Evolutionary conservation across 2,888 invertebrate genomes (phyloP), one percentile per base, ranked within the genome.

Genomic region (Rhagonycha fulva): DNA sequence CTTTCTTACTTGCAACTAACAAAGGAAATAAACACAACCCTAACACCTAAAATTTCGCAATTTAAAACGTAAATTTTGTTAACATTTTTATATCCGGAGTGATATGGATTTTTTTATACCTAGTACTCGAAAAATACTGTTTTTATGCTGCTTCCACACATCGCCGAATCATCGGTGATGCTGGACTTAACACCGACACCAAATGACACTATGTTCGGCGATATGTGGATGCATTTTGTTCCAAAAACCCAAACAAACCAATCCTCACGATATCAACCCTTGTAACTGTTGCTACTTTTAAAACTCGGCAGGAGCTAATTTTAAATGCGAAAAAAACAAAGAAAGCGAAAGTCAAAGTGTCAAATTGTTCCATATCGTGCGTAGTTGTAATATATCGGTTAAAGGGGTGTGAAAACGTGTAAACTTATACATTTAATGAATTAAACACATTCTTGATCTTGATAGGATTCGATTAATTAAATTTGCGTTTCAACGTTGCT

Each of bases 311-410:
- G 47, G 26, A 66, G 23, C 63, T 66, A 66, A 66, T 24, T 66
- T 66, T 66, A 47, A 47, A 66, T 66, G 63, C 63, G 26, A 66
- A 66, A 66, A 62, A 66, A 23, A 66, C 23, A 66, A 66, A 66
- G 63, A 28, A 19, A 68, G 32, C 24, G 63, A 19, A 23, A 63
- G 24, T n/a, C 19, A 70, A 74, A 70, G 47, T 75, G 77, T 75
- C 75, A 75, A 75, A 77, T 75, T 77, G 73, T 75, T 77, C 75
- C 75, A 75, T 77, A 73, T 75, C 77, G 77, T 75, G 77, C 75
- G 60, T 73, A 62, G 61, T 69, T 63, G 75, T 71, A 75, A 77
- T 77, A 77, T 73, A 68, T 75, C 68, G 63, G 72, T 71, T 68
- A 23, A 70, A 32, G 69, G 69, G 69, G 74, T 70, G 74, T 74